phyloP scores from a whole-genome alignment of 2,113 vertebrate species.

The Upupa epops region DNA sequence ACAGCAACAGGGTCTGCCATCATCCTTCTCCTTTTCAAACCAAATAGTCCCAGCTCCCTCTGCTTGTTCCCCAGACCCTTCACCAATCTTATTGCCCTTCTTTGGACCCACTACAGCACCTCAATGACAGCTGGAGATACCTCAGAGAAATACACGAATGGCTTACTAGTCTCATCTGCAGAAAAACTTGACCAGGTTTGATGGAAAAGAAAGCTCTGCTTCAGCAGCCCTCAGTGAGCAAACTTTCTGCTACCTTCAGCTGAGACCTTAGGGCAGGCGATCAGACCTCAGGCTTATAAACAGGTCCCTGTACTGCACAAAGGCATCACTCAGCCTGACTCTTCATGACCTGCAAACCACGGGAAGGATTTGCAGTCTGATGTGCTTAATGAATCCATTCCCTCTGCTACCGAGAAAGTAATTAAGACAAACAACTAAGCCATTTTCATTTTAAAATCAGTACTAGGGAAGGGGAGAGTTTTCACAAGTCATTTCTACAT shows the following conservation, averaged over 20 bases:
- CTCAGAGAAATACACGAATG: not conserved
- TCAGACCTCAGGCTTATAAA: not conserved
- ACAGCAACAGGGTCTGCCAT: too few relatives aligned
- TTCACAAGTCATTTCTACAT: not conserved
- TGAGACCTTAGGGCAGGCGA: not conserved
- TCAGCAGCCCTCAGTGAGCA: not conserved
- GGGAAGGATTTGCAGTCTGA: not conserved
- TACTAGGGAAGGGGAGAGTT: not conserved
- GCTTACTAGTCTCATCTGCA: not conserved
- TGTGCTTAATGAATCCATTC: not conserved
- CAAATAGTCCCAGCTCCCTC: too few relatives aligned
- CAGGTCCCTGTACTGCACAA: not conserved
- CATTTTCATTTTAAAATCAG: not conserved
- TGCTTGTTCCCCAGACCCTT: too few relatives aligned
- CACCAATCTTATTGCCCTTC: too few relatives aligned
- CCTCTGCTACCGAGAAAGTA: not conserved
- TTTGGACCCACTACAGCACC: too few relatives aligned
- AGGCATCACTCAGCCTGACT: not conserved
- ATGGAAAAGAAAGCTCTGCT: not conserved
- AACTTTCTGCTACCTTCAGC: not conserved
- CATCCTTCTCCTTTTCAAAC: too few relatives aligned
- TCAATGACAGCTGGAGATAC: too few relatives aligned
- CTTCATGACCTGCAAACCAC: not conserved
- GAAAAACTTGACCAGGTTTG: not conserved
- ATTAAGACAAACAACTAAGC: not conserved